Evolutionary conservation across 2,113 vertebrate species (phyloP), one percentile per base, ranked within the genome.

Genomic region (Cariama cristata): DNA sequence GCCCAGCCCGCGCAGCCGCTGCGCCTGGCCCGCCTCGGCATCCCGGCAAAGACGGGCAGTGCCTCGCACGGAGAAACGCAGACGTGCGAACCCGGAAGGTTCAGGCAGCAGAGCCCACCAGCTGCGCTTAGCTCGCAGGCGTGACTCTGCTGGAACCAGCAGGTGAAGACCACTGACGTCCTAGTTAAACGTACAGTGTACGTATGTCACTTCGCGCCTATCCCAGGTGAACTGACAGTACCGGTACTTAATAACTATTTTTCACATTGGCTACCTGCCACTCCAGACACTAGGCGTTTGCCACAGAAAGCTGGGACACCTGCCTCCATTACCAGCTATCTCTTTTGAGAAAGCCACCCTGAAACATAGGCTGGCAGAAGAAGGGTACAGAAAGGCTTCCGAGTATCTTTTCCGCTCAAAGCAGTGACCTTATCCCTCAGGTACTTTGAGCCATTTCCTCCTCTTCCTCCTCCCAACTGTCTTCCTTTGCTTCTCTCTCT

Each of bases 401-500:
- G 22, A 42, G 47, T n/a, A 59, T 62, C 79, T 49, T 42, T 90
- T 32, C 67, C 50, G 68, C 72, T 62, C 71, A 9, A 19, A 92
- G 53, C 32, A 52, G 81, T 92, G 93, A 92, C 75, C n/a, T 83
- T 72, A 92, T 60, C 33, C 49, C 30, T 50, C 76, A 91, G 83
- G 91, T 95, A 66, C 79, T 82, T 47, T 19, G 72, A 96, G 24
- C 88, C 79, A 92, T 35, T 93, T 95, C 94, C 85, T 93, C 79
- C 38, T 23, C 40, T 33, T 75, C 88, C 66, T 79, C 58, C 71
- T 68, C 38, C 32, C 18, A 52, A 3, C 75, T 92, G 80, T 80
- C 67, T 50, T 74, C 68, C 74, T 84, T 53, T 7, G 30, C 55
- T 81, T 59, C 58, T 55, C 42, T 42, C 38, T 42, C 9, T 3